Evolutionary conservation across 2,888 invertebrate genomes (phyloP).

Genomic region (Dendrolimus houi): DNA sequence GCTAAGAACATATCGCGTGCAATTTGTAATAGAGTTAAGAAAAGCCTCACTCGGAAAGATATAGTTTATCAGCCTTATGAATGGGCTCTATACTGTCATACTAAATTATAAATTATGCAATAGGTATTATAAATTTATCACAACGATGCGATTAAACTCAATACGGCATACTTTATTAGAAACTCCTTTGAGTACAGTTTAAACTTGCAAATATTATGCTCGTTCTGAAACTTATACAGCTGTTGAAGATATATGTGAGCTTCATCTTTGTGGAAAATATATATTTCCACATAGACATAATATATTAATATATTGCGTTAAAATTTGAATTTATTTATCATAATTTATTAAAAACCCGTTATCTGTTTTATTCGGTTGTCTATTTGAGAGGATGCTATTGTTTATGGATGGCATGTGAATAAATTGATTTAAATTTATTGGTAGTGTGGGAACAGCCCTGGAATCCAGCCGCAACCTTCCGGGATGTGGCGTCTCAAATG

Average conservation of each 20-base stretch:
- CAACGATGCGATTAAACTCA: not conserved
- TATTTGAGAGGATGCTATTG: too few species aligned
- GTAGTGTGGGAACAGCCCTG: constrained; percentile 41
- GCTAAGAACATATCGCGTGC: not conserved
- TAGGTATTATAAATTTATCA: not conserved
- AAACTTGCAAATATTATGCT: not conserved
- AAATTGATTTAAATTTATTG: constrained; percentile 13
- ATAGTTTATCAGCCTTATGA: not conserved
- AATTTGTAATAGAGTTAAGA: not conserved
- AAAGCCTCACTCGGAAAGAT: not conserved
- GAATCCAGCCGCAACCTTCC: constrained; percentile 59
- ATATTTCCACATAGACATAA: too few species aligned
- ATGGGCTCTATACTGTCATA: not conserved
- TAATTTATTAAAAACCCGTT: not conserved
- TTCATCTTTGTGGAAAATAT: too few species aligned
- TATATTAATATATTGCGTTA: not conserved
- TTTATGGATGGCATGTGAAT: not conserved
- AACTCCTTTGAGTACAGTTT: not conserved
- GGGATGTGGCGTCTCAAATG: constrained; percentile 71
- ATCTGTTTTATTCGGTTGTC: too few species aligned
- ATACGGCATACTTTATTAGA: not conserved
- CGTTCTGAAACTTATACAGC: not conserved
- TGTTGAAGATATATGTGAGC: not conserved
- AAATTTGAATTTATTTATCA: not conserved
- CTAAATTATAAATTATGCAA: not conserved